Evolutionary conservation across 2,113 vertebrate genomes (phyloP), one percentile per base, ranked within the genome.

Genomic region (Monarcha castaneiventris): DNA sequence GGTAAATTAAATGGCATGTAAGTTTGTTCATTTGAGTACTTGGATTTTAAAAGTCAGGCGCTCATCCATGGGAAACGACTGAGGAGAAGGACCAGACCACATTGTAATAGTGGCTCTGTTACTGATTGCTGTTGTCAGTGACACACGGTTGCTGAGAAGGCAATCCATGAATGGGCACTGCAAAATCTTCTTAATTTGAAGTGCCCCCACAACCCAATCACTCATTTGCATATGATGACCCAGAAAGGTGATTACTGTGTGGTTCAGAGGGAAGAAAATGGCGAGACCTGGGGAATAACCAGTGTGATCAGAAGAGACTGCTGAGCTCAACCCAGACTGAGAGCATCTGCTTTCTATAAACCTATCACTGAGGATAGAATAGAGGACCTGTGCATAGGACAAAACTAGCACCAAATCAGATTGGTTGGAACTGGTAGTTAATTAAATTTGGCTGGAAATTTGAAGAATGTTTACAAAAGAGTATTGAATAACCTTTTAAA

Each of bases 261-360:
- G 9, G 2, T 77, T 55, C 56, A 39, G 30, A 69, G 16, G 39
- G 66, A 61, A 33, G 20, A 46, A 23, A 73, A 73, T 17, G 17
- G 29, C 0, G 0, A 69, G 44, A 29, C 7, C 20, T 89, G 17
- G 17, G 64, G 17, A 59, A 20, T 13, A 46, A 39, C 13, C 15
- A 22, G 2, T 10, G 25, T 16, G 44, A 64, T 21, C 30, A 63
- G 59, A 56, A 68, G 49, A 51, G 10, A 26, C 13, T n/a, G 25
- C 22, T n/a, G 41, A 56, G 11, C 39, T 61, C 77, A 76, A 25
- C 16, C 25, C 25, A 30, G 19, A 7, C 21, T 58, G 56, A 41
- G 46, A 66, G 33, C 21, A 44, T 10, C 29, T 83, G 48, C 62
- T 63, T 2, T 33, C 48, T 10, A 2, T 55, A 41, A 29, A 27